A percentile compares a stretch with the other conserved stretches of the same genome.
phyloP scores from a whole-genome alignment of 30 jellyfish, hydroid and myxozoan genomes.

The Clytia hemisphaerica region DNA sequence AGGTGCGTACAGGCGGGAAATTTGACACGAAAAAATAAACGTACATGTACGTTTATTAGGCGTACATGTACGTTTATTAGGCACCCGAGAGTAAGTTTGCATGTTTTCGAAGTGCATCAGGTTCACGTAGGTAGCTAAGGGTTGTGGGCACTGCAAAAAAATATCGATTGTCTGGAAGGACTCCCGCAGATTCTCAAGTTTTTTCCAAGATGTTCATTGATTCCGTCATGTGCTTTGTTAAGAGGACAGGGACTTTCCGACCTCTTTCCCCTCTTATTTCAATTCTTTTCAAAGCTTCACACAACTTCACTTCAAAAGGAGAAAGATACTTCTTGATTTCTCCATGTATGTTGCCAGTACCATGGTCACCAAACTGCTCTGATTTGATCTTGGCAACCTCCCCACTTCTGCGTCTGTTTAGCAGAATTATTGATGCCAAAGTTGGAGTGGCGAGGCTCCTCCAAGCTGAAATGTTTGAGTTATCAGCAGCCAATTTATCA shows the following conservation, averaged over 20 bases:
- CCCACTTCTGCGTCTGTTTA: constrained; percentile 31
- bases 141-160: constrained; percentile 52
- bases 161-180: constrained; percentile 17
- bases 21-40: too few species aligned
- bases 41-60: too few species aligned
- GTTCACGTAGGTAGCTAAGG: constrained; percentile 27
- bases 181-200: constrained; percentile 23
- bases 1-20: too few species aligned
- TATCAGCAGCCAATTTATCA: background rate
- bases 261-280: constrained; percentile 31
- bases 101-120: constrained; percentile 30
- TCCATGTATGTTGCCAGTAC: constrained; percentile 14
- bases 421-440: constrained; percentile 16
- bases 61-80: too few species aligned
- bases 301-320: constrained; percentile 34
- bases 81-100: too few species aligned
- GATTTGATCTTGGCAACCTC: constrained; percentile 22
- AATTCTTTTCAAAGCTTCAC: constrained; percentile 23
- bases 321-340: constrained; percentile 23
- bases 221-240: background rate
- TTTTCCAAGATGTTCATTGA: background rate
- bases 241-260: constrained; percentile 25
- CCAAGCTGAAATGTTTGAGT: constrained; percentile 14
- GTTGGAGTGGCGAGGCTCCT: constrained; percentile 8
- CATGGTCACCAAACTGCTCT: constrained; percentile 9